Base-by-base conservation (phyloP, 2,797 vertebrate species). In the Notolepis coatsorum region DNA sequence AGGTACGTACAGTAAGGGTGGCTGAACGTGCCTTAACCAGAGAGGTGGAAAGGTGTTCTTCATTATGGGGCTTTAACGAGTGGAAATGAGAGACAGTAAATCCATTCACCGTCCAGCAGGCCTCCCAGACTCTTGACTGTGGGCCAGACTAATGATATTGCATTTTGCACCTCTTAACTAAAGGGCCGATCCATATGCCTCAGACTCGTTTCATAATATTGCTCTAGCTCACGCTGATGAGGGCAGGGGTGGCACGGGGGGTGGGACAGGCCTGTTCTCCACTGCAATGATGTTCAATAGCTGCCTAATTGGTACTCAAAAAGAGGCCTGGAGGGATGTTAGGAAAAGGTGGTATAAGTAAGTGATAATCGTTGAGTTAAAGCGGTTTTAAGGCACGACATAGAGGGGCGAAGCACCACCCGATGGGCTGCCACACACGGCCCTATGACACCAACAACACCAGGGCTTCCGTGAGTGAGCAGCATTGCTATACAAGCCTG, bases 41-140 rank as follows among this genome's bases (percentile, higher is more conserved):
- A 49, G 71, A 71, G 76, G 75, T 77, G 78, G 71, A 88, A 83
- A 86, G 75, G 56, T 68, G 80, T 83, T 84, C 81, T 86, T 89
- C 85, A 88, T 91, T 91, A 85, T 68, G 64, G 71, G 58, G 67
- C 70, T 77, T 80, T 90, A 90, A 92, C 88, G 82, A 88, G 83
- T 81, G 84, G 75, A 80, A 92, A 91, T 87, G 80, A 86, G 77
- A 84, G 81, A 87, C 81, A 88, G 87, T 85, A 86, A 86, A 84
- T 90, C 70, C 71, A 66, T 88, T 86, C 73, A 49, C 57, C 53
- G 66, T 72, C 78, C 77, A 13, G 49, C 20, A 63, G 73, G 72
- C 68, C 71, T 80, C 73, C 61, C 66, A 82, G 76, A 66, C 73
- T 80, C 79, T 84, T 75, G 61, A 85, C 85, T 80, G 76, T 79